These are phyloP conservation scores for Morpho deidamia DNA, from an alignment of 2,888 invertebrate genomes.

Conservation along the genomic window DNA sequence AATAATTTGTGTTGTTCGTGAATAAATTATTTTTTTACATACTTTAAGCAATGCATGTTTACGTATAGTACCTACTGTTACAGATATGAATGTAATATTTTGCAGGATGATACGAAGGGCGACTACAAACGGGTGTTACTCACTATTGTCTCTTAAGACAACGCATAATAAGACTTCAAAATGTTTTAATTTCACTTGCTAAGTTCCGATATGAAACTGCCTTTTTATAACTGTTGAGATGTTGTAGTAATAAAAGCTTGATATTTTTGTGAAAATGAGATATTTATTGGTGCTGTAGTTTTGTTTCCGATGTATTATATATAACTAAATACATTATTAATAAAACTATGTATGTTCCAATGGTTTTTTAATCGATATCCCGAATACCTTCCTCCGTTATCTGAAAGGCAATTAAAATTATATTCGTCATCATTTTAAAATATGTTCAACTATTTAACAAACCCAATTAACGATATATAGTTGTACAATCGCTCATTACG, in stretches of 20 bases:
- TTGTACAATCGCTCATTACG: no score
- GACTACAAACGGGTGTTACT: slow-evolving; percentile 84
- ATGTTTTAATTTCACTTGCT: slow-evolving; percentile 34
- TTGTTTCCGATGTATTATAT: slow-evolving; percentile 63
- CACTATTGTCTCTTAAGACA: slow-evolving; percentile 67
- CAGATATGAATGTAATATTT: slow-evolving; percentile 63
- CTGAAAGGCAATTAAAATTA: slow-evolving; percentile 46
- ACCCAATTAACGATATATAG: no score
- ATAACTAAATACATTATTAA: slow-evolving; percentile 51
- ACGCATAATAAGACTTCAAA: slow-evolving; percentile 51
- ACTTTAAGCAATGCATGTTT: slow-evolving; percentile 39
- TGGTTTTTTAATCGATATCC: slow-evolving; percentile 52
- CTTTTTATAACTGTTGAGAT: slow-evolving; percentile 67
- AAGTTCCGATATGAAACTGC: slow-evolving; percentile 59
- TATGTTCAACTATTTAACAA: no score
- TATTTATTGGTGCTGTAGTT: slow-evolving; percentile 78
- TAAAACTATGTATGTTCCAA: slow-evolving; percentile 66
- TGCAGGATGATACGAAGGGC: slow-evolving; percentile 84
- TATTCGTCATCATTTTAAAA: background rate
- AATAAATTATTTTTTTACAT: slow-evolving; percentile 39
- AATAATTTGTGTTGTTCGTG: slow-evolving; percentile 35
- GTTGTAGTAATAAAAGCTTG: slow-evolving; percentile 62
- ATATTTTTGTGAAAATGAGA: slow-evolving; percentile 75
- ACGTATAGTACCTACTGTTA: slow-evolving; percentile 23
- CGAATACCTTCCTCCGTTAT: slow-evolving; percentile 71